Percentiles rank a stretch among this genome's conserved stretches.
These are phyloP conservation scores for Papilio xuthus DNA, from an alignment of 1,140 invertebrate genomes.

Conservation along the genomic window DNA sequence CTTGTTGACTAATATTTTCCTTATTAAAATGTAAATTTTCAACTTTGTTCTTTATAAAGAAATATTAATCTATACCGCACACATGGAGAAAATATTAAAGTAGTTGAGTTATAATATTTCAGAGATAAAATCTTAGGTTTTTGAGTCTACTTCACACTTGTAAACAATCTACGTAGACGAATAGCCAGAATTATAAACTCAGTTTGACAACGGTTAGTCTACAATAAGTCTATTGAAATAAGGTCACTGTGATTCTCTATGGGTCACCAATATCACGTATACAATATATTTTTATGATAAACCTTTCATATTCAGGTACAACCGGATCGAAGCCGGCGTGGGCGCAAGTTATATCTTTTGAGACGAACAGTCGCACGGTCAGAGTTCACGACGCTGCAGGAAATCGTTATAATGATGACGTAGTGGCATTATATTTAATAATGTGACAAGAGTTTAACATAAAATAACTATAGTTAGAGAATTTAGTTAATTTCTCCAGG, in stretches of 20 bases:
- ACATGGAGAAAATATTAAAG: too few relatives aligned
- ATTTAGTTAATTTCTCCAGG: conserved; percentile 18
- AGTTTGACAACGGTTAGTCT: too few relatives aligned
- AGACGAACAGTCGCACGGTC: conserved; percentile 31
- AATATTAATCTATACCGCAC: not conserved
- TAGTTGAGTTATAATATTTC: too few relatives aligned
- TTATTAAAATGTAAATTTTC: too few relatives aligned
- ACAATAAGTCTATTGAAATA: not conserved
- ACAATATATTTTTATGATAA: not conserved
- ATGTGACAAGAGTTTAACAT: conserved; percentile 23
- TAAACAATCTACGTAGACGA: too few relatives aligned
- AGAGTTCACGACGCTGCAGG: conserved; percentile 29
- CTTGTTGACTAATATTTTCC: not conserved
- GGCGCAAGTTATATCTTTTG: conserved; percentile 7
- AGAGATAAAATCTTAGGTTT: too few relatives aligned
- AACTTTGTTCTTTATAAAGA: not conserved
- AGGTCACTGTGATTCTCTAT: not conserved
- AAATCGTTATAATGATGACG: conserved; percentile 31
- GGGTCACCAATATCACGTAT: not conserved
- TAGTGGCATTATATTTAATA: conserved; percentile 20
- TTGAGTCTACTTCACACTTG: too few relatives aligned
- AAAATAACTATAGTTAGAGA: conserved; percentile 10
- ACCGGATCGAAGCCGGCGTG: conserved; percentile 1
- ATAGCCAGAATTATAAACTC: too few relatives aligned
- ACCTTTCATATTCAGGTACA: not conserved